Percentiles rank a stretch among this genome's conserved stretches.
These are phyloP conservation scores for Diacarnus erythraeanus DNA, from an alignment of 37 sponge, comb jelly and placozoan species.

Conservation along the genomic window DNA sequence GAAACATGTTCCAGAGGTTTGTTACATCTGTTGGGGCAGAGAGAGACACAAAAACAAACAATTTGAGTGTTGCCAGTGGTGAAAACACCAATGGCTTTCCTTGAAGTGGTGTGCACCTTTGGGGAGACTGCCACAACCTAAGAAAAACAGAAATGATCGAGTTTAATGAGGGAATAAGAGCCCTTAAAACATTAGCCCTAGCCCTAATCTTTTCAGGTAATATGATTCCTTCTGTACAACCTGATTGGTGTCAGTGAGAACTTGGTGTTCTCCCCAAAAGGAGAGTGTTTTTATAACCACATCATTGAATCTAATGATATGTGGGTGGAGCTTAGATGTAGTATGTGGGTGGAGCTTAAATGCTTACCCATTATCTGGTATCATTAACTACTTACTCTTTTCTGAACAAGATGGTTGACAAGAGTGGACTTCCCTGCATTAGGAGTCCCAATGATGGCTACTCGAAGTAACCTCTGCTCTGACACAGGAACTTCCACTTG, in stretches of 20 bases:
- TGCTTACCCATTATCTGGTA: neutral
- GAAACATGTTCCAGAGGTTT: no score
- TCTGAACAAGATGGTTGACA: constrained; percentile 71
- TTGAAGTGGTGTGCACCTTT: constrained; percentile 71
- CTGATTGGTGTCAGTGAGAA: neutral
- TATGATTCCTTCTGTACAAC: neutral
- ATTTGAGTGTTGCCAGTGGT: constrained; percentile 54
- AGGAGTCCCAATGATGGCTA: constrained; percentile 73
- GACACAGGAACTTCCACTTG: neutral
- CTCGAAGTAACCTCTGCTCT: constrained; percentile 48
- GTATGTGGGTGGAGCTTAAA: neutral
- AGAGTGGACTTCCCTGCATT: constrained; percentile 87
- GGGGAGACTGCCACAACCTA: constrained; percentile 78
- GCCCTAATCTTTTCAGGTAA: neutral
- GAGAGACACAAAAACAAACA: constrained; percentile 63
- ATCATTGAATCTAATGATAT: no score
- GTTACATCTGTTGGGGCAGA: no score
- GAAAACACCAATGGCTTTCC: constrained; percentile 54
- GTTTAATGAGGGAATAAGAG: no score
- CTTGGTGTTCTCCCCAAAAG: no score
- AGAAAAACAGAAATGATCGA: no score
- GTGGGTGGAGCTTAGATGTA: no score
- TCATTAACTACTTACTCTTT: constrained; percentile 46
- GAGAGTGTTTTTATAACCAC: no score
- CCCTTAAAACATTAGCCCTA: neutral